Evolutionary conservation across 2,113 vertebrate genomes (phyloP).

Genomic region (Acinonyx jubatus): DNA sequence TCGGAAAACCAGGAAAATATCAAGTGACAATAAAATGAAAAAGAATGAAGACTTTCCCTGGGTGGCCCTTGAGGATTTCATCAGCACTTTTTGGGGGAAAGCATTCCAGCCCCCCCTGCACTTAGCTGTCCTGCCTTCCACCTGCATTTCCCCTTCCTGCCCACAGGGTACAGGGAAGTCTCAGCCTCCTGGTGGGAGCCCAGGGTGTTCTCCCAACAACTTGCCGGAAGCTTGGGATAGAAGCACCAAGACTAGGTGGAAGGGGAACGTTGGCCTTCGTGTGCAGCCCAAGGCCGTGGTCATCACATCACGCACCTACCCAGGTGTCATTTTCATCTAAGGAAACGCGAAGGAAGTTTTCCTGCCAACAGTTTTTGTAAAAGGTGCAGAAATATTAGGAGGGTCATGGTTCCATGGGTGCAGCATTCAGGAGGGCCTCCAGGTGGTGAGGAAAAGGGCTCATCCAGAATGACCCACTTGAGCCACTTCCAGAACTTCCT

Average conservation of each 20-base stretch:
- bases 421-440: not conserved
- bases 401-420: no score
- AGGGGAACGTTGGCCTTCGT: not conserved
- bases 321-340: not conserved
- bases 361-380: not conserved
- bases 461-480: not conserved
- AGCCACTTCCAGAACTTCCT: not conserved
- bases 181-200: not conserved
- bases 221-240: not conserved
- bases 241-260: not conserved
- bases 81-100: not conserved
- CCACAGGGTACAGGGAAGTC: not conserved
- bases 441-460: not conserved
- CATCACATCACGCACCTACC: not conserved
- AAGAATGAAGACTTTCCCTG: not conserved
- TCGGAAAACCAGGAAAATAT: not conserved
- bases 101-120: not conserved
- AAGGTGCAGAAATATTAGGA: not conserved
- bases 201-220: not conserved
- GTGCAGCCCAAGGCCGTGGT: not conserved
- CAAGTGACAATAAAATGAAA: constrained; percentile 13
- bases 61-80: not conserved
- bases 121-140: not conserved
- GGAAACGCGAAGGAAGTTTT: not conserved
- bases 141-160: not conserved